Percentiles rank a stretch among this genome's conserved stretches.
phyloP scores from a whole-genome alignment of 53 echinoderm and acorn worm genomes.

The Holothuria scabra region DNA sequence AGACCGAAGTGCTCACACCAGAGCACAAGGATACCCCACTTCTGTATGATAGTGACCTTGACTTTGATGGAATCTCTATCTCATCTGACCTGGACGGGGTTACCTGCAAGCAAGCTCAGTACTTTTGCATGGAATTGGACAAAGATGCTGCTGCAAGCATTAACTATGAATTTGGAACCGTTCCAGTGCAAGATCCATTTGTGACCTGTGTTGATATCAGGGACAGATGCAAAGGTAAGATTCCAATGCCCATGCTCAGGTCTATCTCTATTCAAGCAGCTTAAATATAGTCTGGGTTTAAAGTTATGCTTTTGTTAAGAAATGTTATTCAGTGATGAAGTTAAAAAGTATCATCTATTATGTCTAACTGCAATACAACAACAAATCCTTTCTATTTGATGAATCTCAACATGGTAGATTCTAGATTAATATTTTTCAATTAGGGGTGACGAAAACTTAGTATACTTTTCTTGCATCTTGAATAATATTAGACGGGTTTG shows the following conservation, averaged over 20 bases:
- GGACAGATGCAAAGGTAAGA: slow-evolving; percentile 85
- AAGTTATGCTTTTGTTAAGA: too few relatives aligned
- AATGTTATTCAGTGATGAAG: too few relatives aligned
- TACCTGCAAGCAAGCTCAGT: slow-evolving; percentile 74
- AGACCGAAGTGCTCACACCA: slow-evolving; percentile 67
- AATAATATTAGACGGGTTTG: too few relatives aligned
- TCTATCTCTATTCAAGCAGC: not conserved
- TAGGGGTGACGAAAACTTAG: too few relatives aligned
- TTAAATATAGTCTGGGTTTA: too few relatives aligned
- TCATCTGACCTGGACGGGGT: slow-evolving; percentile 77
- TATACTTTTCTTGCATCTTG: too few relatives aligned
- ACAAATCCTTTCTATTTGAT: too few relatives aligned
- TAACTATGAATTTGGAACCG: slow-evolving; percentile 78
- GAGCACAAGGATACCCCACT: slow-evolving; percentile 57
- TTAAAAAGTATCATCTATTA: too few relatives aligned
- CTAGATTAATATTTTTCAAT: too few relatives aligned
- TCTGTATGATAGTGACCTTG: slow-evolving; percentile 61
- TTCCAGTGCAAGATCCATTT: slow-evolving; percentile 73
- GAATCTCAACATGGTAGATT: too few relatives aligned
- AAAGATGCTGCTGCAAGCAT: slow-evolving; percentile 72
- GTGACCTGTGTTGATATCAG: slow-evolving; percentile 77
- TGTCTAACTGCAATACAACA: too few relatives aligned
- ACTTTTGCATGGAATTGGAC: slow-evolving; percentile 75
- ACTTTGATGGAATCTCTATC: slow-evolving; percentile 55
- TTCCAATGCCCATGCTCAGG: not conserved